Evolutionary conservation across 2,113 vertebrate genomes (phyloP).

Genomic region (Pyrgilauda ruficollis): DNA sequence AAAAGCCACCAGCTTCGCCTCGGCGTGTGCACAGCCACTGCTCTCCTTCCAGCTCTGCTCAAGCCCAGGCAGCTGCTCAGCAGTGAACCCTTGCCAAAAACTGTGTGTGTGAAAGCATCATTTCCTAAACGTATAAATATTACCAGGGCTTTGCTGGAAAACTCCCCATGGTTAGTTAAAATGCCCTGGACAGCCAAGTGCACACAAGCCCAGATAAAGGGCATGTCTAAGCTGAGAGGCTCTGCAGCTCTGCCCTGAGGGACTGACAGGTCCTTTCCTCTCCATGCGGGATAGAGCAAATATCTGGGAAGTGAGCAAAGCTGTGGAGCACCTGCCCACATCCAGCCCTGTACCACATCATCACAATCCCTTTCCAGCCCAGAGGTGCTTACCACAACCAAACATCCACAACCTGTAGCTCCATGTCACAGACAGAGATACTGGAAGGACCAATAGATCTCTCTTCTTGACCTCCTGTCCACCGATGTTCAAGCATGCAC

Average conservation of each 20-base stretch:
- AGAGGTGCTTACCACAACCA: background rate
- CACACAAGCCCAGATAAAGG: background rate
- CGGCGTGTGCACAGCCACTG: background rate
- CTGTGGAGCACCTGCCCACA: accelerated
- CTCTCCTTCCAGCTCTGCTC: constrained; percentile 35
- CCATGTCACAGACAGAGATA: background rate
- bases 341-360: background rate
- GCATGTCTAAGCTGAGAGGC: background rate
- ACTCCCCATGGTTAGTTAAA: constrained; percentile 34
- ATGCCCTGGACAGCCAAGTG: background rate
- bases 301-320: background rate
- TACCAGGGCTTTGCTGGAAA: constrained; percentile 55
- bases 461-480: background rate
- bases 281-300: background rate
- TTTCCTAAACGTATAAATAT: constrained; percentile 66
- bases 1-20: constrained; percentile 36
- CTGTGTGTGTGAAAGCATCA: constrained; percentile 46
- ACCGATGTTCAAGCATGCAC: background rate
- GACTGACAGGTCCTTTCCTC: background rate
- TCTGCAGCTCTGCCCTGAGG: background rate
- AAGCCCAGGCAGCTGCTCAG: constrained; percentile 52
- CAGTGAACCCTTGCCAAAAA: constrained; percentile 58
- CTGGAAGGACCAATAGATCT: background rate
- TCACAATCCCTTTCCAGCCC: background rate
- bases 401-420: background rate